Percentiles rank a stretch among this genome's conserved stretches.
Evolutionary conservation across 1,140 invertebrate species (phyloP).

Genomic region (Pristionchus pacificus): DNA sequence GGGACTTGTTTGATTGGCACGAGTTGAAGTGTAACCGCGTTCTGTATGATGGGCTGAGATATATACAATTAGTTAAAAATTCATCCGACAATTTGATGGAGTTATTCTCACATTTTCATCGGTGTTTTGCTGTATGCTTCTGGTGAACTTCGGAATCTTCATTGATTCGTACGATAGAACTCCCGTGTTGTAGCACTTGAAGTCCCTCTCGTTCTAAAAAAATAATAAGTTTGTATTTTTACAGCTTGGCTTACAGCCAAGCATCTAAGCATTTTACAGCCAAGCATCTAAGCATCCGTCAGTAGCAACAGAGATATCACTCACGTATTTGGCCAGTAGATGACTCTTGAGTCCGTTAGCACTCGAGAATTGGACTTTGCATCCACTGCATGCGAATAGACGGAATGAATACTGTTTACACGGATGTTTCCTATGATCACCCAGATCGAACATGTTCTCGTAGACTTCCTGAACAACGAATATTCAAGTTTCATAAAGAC

Average conservation of each 20-base stretch:
- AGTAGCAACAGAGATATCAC: neutral
- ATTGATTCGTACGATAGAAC: too few species aligned
- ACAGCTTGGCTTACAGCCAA: neutral
- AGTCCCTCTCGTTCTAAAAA: neutral
- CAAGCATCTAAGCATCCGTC: neutral
- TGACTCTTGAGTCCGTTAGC: neutral
- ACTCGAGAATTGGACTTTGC: neutral
- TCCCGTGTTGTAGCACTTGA: neutral
- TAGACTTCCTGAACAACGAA: neutral
- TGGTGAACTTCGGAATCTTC: too few species aligned
- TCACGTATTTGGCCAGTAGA: neutral
- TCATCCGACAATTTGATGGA: neutral
- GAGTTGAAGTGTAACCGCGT: neutral
- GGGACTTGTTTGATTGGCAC: too few species aligned
- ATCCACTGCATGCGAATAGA: neutral
- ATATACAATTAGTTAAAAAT: neutral
- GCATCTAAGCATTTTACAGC: neutral
- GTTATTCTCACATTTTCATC: neutral
- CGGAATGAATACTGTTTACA: too few species aligned
- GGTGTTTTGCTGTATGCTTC: too few species aligned
- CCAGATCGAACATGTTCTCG: neutral
- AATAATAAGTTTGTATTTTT: neutral
- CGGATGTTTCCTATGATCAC: too few species aligned
- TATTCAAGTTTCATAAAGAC: too few species aligned
- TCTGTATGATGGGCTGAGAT: neutral